Conservation (phyloP, 2,888 invertebrate genomes). For the Lapara coniferarum region DNA sequence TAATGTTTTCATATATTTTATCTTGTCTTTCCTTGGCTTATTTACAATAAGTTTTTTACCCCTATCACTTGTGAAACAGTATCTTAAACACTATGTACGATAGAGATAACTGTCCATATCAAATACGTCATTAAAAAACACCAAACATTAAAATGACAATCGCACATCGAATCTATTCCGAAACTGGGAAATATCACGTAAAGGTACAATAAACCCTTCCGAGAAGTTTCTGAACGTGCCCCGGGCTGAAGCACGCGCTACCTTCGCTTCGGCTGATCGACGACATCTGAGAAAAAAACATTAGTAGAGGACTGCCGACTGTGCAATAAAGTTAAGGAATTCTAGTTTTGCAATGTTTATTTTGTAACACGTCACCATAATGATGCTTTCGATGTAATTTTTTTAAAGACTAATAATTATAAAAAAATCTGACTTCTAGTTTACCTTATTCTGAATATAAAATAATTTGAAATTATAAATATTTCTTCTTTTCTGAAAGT, state of each 20-base stretch:
- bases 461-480: no score
- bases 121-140: not conserved
- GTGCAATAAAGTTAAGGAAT: slow-evolving; percentile 14
- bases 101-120: no score
- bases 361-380: not conserved
- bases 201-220: slow-evolving; percentile 36
- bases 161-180: not conserved
- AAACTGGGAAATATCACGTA: slow-evolving; percentile 8
- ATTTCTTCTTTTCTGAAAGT: no score
- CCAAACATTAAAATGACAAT: not conserved
- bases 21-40: no score
- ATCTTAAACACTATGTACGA: no score
- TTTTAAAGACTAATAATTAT: no score
- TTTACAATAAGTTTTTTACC: no score
- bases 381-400: no score
- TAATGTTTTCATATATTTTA: no score
- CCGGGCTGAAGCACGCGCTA: slow-evolving; percentile 21
- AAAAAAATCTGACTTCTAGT: no score
- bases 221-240: slow-evolving; percentile 43
- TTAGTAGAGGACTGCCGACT: not conserved
- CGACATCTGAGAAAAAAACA: not conserved
- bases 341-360: not conserved
- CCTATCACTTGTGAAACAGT: no score
- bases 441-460: no score
- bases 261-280: not conserved